Evolutionary conservation across 2,888 invertebrate species (phyloP).

Genomic region (Xylophagus ater): DNA sequence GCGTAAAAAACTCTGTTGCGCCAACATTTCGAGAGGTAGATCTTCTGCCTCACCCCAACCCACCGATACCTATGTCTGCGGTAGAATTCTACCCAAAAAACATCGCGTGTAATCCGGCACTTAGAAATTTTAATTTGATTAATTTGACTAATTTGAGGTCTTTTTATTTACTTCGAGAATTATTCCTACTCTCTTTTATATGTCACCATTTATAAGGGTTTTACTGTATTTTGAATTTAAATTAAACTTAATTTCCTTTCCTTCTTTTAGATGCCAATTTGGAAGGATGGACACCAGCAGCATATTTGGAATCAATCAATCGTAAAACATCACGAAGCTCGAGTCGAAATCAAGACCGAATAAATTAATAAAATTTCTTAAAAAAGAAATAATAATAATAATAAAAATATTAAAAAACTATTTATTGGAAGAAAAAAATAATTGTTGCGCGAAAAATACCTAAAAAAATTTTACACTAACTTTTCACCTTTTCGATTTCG

Average conservation of each 20-base stretch:
- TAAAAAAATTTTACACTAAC: no score
- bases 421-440: no score
- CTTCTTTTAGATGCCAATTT: slow-evolving; percentile 46
- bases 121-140: no score
- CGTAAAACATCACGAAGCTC: slow-evolving; percentile 64
- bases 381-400: neutral
- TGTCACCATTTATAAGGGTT: neutral
- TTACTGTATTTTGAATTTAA: neutral
- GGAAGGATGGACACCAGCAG: slow-evolving; percentile 92
- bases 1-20: no score
- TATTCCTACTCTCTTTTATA: neutral
- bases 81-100: neutral
- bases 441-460: no score
- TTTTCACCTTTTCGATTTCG: no score
- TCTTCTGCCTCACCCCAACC: no score
- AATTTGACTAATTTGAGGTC: slow-evolving; percentile 2
- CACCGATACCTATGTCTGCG: no score
- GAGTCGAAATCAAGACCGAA: slow-evolving; percentile 51
- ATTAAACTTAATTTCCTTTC: neutral
- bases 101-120: no score
- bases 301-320: slow-evolving; percentile 70
- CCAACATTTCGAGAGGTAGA: no score
- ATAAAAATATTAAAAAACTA: no score
- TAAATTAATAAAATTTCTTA: slow-evolving; percentile 27
- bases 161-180: neutral